phyloP scores from a whole-genome alignment of 2,113 vertebrate genomes.

The Pelecanoides urinatrix region DNA sequence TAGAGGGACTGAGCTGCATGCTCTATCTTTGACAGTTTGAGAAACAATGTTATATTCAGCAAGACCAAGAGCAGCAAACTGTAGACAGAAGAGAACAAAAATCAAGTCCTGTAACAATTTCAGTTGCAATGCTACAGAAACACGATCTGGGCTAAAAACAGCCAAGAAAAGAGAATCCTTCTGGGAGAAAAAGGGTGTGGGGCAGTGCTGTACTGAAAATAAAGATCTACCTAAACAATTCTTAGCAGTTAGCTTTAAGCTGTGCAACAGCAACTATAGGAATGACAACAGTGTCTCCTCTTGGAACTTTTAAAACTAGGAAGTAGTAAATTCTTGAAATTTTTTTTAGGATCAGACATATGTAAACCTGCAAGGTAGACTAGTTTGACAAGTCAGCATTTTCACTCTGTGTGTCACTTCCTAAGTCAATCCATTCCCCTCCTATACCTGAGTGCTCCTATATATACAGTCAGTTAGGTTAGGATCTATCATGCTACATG shows the following conservation, averaged over 20 bases:
- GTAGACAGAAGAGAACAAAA: neutral
- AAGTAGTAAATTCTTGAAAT: neutral
- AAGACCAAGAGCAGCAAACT: slow-evolving; percentile 89
- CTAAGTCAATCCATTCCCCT: neutral
- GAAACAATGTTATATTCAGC: slow-evolving; percentile 89
- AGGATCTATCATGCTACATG: neutral
- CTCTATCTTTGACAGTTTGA: slow-evolving; percentile 94
- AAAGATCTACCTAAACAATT: neutral
- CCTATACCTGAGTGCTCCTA: neutral
- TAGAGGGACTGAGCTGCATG: slow-evolving; percentile 84
- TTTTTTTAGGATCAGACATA: neutral
- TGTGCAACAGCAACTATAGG: neutral
- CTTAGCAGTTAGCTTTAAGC: neutral
- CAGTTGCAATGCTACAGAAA: neutral
- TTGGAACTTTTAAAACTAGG: neutral
- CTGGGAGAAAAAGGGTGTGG: neutral
- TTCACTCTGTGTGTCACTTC: neutral
- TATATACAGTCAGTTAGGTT: neutral
- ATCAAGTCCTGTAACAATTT: neutral
- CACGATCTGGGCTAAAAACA: neutral
- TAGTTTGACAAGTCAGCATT: neutral
- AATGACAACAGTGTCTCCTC: neutral
- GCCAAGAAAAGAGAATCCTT: neutral
- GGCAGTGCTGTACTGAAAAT: neutral
- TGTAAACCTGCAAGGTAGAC: neutral